Percentiles rank a stretch among this genome's conserved stretches.
These are phyloP conservation scores for Pontoporia blainvillei DNA, from an alignment of 2,113 vertebrate genomes.

Conservation along the genomic window DNA sequence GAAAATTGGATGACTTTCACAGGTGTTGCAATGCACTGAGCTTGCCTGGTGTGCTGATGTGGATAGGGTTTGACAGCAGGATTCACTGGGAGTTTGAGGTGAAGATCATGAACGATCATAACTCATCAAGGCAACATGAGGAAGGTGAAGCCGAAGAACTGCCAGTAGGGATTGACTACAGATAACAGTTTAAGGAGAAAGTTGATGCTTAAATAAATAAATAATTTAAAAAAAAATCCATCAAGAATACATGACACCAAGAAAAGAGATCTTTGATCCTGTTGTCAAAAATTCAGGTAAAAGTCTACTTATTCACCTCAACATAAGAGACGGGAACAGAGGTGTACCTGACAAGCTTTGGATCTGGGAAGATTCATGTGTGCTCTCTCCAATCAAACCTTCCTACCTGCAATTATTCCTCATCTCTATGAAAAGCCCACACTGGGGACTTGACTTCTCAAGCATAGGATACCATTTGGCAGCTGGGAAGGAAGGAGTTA, in stretches of 20 bases:
- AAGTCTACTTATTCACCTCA: not conserved
- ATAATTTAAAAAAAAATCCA: not conserved
- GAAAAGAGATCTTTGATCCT: not conserved
- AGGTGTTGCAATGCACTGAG: not conserved
- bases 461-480: not conserved
- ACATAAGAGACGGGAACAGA: not conserved
- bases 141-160: not conserved
- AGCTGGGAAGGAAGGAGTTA: conserved; percentile 59
- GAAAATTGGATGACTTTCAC: not conserved
- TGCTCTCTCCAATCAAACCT: not conserved
- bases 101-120: conserved; percentile 39
- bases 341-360: not conserved
- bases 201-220: not conserved
- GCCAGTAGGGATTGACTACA: not conserved
- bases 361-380: not conserved
- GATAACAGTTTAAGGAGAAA: not conserved
- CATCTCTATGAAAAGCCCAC: not conserved
- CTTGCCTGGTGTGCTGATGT: not conserved
- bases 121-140: not conserved
- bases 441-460: not conserved
- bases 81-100: not conserved
- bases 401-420: not conserved
- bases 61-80: not conserved
- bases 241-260: not conserved
- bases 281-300: not conserved